Evolutionary conservation across 2,888 invertebrate species (phyloP).

Genomic region (Dicycla oo): DNA sequence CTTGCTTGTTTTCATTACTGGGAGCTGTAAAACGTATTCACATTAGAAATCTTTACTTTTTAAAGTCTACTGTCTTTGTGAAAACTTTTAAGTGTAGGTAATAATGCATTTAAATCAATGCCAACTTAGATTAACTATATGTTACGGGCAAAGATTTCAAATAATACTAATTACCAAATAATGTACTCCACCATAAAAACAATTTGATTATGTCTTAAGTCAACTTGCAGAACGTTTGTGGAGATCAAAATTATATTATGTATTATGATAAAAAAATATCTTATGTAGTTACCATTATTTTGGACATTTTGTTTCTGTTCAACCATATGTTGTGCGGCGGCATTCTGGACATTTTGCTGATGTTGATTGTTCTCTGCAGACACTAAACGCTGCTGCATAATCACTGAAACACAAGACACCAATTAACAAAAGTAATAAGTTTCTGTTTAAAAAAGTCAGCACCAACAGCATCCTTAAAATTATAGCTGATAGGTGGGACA

Average conservation of each 20-base stretch:
- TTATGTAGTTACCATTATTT: constrained; percentile 74
- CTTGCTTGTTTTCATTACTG: constrained; percentile 78
- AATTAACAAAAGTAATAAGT: not conserved
- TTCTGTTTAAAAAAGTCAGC: not conserved
- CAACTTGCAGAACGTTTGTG: constrained; percentile 87
- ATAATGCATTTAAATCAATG: constrained; percentile 57
- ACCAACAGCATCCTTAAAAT: no score
- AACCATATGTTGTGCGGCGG: constrained; percentile 76
- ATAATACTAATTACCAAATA: constrained; percentile 61
- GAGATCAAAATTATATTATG: constrained; percentile 68
- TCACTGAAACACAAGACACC: constrained; percentile 73
- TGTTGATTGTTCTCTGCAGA: constrained; percentile 78
- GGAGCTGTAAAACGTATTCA: constrained; percentile 61
- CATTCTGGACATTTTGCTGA: constrained; percentile 76
- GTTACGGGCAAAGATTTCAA: constrained; percentile 41
- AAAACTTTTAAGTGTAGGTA: constrained; percentile 47
- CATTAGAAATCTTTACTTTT: constrained; percentile 22
- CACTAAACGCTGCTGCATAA: constrained; percentile 85
- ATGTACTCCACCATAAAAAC: constrained; percentile 87
- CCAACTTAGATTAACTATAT: constrained; percentile 28
- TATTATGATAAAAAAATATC: no score
- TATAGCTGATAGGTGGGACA: no score
- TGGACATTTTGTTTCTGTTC: constrained; percentile 82
- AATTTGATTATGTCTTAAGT: constrained; percentile 80
- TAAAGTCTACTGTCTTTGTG: not conserved